phyloP scores from a whole-genome alignment of 2,113 vertebrate genomes.

The Phrynocephalus versicolor region DNA sequence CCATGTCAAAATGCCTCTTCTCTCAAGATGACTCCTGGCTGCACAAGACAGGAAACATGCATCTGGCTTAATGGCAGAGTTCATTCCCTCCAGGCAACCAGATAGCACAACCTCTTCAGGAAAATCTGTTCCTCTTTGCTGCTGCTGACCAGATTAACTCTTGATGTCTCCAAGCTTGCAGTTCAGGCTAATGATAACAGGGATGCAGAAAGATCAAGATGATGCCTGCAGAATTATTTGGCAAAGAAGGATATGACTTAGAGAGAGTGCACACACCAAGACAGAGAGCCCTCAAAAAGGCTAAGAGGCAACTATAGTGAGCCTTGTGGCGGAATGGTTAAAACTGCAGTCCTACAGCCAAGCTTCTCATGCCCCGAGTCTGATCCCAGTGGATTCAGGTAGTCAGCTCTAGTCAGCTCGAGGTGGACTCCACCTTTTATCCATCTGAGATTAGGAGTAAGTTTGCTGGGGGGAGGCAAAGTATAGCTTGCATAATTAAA shows the following conservation, averaged over 20 bases:
- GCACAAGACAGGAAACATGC: not conserved
- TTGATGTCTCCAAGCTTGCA: not conserved
- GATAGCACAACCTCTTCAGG: not conserved
- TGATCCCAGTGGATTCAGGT: no score
- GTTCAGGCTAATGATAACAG: not conserved
- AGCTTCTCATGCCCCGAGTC: no score
- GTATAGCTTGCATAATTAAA: no score
- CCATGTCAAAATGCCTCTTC: not conserved
- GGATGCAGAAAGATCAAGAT: not conserved
- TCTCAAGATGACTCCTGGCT: not conserved
- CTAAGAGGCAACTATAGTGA: not conserved
- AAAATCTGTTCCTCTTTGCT: not conserved
- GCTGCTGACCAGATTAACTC: not conserved
- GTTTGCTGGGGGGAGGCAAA: no score
- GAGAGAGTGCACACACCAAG: no score
- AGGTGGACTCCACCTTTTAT: no score
- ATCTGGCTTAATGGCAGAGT: not conserved
- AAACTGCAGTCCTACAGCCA: no score
- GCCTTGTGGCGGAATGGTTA: no score
- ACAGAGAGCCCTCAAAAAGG: no score
- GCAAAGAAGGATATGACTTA: not conserved
- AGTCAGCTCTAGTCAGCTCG: no score
- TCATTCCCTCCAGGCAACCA: not conserved
- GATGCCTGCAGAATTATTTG: not conserved
- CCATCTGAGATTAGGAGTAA: no score